Evolutionary conservation across 2,888 invertebrate genomes (phyloP), one percentile per base, ranked within the genome.

Genomic region (Nomada flava): DNA sequence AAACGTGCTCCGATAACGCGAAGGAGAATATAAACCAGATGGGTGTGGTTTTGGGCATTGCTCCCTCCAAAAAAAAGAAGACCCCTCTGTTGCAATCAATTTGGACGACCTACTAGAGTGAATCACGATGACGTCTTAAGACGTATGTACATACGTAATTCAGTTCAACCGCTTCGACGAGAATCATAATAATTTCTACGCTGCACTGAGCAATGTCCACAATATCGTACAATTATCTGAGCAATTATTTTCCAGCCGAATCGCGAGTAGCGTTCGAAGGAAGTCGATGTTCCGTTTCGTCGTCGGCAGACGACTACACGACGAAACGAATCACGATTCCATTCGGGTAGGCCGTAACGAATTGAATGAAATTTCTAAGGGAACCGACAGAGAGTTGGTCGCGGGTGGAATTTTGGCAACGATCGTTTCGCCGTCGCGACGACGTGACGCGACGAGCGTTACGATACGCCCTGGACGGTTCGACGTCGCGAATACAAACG

Each of bases 261-360:
- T 11, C 15, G 26, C 59, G 20, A 20, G 13, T 53, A 26, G 53
- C 29, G 26, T 75, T 26, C 10, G 3, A n/a, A 69, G 59, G 29
- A 76, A 64, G 52, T 23, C 65, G 13, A 64, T 79, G 59, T 79
- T 47, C 63, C 52, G 57, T 79, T 79, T 26, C 26, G 26, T 26
- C 26, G 26, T 2, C 26, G 26, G 20, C 20, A n/a, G 4, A 26
- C 13, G n/a, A 3, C 47, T 11, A 55, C 29, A 76, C 44, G 26
- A 55, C 44, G 44, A 44, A 36, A 15, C 23, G 15, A 69, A 26
- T 62, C 9, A 13, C 26, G 50, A 59, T 64, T 57, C 36, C 18
- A 26, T 59, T 57, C 26, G 9, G 59, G 18, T 7, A 1, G 42
- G 26, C 20, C 47, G 3, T 55, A 63, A 68, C 36, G 42, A 63